Evolutionary conservation across 92 coral and sea anemone genomes (phyloP), one percentile per base, ranked within the genome.

Genomic region (Zoanthus sansibaricus): DNA sequence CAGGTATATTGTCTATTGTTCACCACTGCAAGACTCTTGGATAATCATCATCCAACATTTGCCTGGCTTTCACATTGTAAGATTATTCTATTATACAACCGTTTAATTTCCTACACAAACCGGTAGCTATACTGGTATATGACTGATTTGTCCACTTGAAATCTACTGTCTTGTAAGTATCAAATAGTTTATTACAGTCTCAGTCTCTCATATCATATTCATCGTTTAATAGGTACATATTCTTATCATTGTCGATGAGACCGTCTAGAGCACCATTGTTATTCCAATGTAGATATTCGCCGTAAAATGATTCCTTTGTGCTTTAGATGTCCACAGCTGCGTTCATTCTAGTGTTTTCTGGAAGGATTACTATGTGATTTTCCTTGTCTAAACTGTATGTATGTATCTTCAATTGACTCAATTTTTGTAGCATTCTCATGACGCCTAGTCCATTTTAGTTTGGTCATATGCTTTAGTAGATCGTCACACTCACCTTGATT

Each of bases 21-120:
- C 89, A 87, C 91, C 89, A 91, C 52, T 91, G 91, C 1, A 91
- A 31, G 11, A 91, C 94, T 47, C 78, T 76, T 6, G 94, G 91
- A 17, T 88, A 88, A 67, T 0, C 84, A 2, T 84, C 89, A 51
- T 91, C 94, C 1, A 88, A n/a, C 83, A 88, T 88, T 9, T 87
- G 67, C 16, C 91, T 37, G 18, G 89, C 62, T 1, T 18, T 1
- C 4, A 66, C 44, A 71, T 77, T 87, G 6, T 69, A 87, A 0
- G 86, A 54, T 47, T 86, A 83, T 51, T 82, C 82, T 0, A 74
- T 87, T 0, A 87, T 3, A 64, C 49, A 87, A 0, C 93, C 90
- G 25, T 25, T 25, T n/a, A n/a, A n/a, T n/a, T n/a, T n/a, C n/a
- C n/a, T n/a, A n/a, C n/a, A n/a, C n/a, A n/a, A n/a, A n/a, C n/a